phyloP scores from a whole-genome alignment of 2,113 vertebrate genomes.

The Isurus oxyrinchus region DNA sequence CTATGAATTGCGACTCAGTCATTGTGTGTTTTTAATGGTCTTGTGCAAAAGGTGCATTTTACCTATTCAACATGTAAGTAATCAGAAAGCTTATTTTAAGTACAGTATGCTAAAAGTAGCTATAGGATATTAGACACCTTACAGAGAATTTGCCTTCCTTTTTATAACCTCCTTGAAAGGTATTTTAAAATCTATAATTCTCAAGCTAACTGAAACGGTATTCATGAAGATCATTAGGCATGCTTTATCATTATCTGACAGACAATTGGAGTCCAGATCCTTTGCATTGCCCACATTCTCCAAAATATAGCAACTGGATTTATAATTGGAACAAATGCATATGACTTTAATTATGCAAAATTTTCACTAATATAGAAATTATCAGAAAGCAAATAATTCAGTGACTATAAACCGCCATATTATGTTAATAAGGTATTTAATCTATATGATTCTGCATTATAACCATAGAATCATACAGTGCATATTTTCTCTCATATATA shows the following conservation, averaged over 20 bases:
- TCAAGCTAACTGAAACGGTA: slow-evolving; percentile 30
- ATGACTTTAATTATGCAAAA: neutral
- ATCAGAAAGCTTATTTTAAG: slow-evolving; percentile 41
- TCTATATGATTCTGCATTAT: neutral
- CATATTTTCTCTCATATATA: slow-evolving; percentile 10
- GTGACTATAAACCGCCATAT: slow-evolving; percentile 7
- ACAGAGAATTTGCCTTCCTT: neutral
- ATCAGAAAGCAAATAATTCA: neutral
- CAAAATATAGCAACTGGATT: slow-evolving; percentile 20
- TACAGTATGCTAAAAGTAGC: slow-evolving; percentile 1
- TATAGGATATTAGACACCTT: neutral
- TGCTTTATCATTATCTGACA: slow-evolving; percentile 29
- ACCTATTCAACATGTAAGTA: slow-evolving; percentile 64
- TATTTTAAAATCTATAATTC: slow-evolving; percentile 23
- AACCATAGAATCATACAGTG: neutral
- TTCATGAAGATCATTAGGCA: slow-evolving; percentile 26
- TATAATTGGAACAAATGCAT: slow-evolving; percentile 16
- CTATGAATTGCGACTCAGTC: slow-evolving; percentile 89
- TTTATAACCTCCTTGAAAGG: slow-evolving; percentile 7
- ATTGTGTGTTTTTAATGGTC: slow-evolving; percentile 81
- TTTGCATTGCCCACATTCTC: slow-evolving; percentile 13
- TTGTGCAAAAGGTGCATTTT: slow-evolving; percentile 61
- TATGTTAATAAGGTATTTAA: neutral
- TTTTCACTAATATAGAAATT: neutral
- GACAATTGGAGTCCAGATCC: neutral